Evolutionary conservation across 2,113 vertebrate genomes (phyloP), one percentile per base, ranked within the genome.

Genomic region (Notarius lentiginosus): DNA sequence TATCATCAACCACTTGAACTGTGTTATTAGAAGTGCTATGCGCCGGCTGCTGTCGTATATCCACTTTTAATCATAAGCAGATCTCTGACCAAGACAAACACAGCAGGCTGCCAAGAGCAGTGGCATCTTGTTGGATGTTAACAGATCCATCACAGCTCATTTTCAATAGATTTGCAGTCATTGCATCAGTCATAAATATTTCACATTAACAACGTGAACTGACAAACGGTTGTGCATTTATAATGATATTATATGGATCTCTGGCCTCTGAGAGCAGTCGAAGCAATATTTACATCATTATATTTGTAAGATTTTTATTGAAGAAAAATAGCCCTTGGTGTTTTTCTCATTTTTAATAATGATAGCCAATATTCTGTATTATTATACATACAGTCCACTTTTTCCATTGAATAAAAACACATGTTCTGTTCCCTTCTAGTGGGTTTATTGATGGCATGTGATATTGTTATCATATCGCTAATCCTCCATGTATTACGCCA

Each of bases 21-120:
- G 53, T 89, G 84, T 90, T 79, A 79, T 77, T 77, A 83, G 30
- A 86, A 79, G 30, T 58, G 61, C 12, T 83, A 77, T 89, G 10
- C 47, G 30, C 72, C 49, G 51, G 70, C 80, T 83, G 65, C 27
- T 84, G 41, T 15, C 27, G 22, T 88, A 58, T 30, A 77, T 89
- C 61, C 86, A 73, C 20, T 30, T 87, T 82, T 87, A 75, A 77
- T 79, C 56, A 65, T 15, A 61, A 77, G 18, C 56, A 86, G 83
- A 86, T 58, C 15, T 11, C 60, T 22, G 49, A 51, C 27, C 63
- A 68, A 34, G 76, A 65, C 24, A 89, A 90, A 89, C 70, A 15
- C 41, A 20, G 8, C 60, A 49, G 56, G 15, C 55, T 70, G 30
- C 65, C 65, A 79, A 27, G 27, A 68, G 75, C 20, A 41, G 61